Base-by-base conservation (phyloP, 2,888 invertebrate genomes). In the Dasysyrphus tricinctus region DNA sequence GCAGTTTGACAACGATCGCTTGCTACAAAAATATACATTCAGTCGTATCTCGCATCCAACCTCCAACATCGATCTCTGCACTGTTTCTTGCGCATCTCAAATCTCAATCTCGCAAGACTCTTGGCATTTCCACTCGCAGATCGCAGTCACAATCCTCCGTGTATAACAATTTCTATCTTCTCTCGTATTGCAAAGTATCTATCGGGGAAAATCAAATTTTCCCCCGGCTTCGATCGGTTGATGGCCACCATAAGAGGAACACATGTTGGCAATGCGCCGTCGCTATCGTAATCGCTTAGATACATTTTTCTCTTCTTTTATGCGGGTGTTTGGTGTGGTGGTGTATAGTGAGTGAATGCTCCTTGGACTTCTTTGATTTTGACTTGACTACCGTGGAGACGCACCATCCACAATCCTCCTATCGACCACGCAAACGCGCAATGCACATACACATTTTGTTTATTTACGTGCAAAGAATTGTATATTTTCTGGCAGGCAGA, bases 381-480 rank as follows among this genome's bases (percentile, higher is more conserved):
- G 42, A 63, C 51, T 72, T n/a, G 42, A 63, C 51, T 70, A 76
- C 57, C 77, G 81, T 63, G 34, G 73, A 75, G 73, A 75, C 73
- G 85, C 85, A 86, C 81, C 85, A 72, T 54, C 19, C 19, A 49
- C 19, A 49, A 19, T 44, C 57, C 56, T 59, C 81, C 74, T 19
- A 61, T 19, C 61, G 29, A 78, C 74, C 57, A 77, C 70, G 72
- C 76, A 69, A 76, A 76, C 82, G 65, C 82, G 65, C 81, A 79
- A 39, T 39, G 61, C 72, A 47, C n/a, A 72, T 72, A 72, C 85
- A 85, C 80, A 63, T 65, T 78, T 77, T 86, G 78, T 86, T 86
- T 86, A 86, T 86, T 86, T 86, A 86, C 86, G 86, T 79, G 82
- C 86, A 75, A 86, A 82, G 86, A 86, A 86, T 86, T 82, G 86